Evolutionary conservation across 2,113 vertebrate genomes (phyloP), one percentile per base, ranked within the genome.

Genomic region (Nothoprocta pentlandii): DNA sequence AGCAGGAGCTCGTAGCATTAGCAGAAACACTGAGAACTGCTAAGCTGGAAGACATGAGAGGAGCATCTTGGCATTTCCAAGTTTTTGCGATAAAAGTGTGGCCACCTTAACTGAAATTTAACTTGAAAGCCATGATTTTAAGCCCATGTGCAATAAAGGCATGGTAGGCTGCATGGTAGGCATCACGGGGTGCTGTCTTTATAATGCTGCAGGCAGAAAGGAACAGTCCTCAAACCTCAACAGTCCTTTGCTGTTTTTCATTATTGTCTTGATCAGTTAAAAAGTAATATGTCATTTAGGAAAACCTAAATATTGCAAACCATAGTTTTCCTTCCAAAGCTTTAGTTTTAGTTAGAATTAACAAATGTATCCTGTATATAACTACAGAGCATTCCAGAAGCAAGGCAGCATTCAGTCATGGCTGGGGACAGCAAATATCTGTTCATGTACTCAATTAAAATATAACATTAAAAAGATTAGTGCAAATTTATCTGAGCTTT

Each of bases 401-500:
- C 46, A 17, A 53, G 34, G 63, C 71, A 77, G 61, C 49, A 44
- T 47, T 62, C 1, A 2, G 75, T 85, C 34, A 9, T 1, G 22
- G 39, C 4, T 69, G 58, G 22, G 20, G 59, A 94, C 44, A 85
- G 54, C 59, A 51, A 92, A 66, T 16, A 25, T 12, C 44, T 76
- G 21, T 14, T 59, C 49, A 34, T 47, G 47, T 4, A 5, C 25
- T 17, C 8, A 44, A 25, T 83, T 8, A 25, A 54, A 68, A 85
- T 15, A 19, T 4, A 77, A 19, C 13, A 56, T 10, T 21, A 32
- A 12, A 16, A 92, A 70, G 20, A 23, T 39, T 10, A 32, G 28
- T 4, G 17, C 0, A 0, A 78, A 53, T 26, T 59, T 30, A 67
- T 13, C n/a, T 54, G 2, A 12, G 39, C 3, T 2, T 47, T 25